A percentile compares a stretch with the other conserved stretches of the same genome.
Conservation (phyloP, 2,888 invertebrate species). For the Sinotaia quadrata region DNA sequence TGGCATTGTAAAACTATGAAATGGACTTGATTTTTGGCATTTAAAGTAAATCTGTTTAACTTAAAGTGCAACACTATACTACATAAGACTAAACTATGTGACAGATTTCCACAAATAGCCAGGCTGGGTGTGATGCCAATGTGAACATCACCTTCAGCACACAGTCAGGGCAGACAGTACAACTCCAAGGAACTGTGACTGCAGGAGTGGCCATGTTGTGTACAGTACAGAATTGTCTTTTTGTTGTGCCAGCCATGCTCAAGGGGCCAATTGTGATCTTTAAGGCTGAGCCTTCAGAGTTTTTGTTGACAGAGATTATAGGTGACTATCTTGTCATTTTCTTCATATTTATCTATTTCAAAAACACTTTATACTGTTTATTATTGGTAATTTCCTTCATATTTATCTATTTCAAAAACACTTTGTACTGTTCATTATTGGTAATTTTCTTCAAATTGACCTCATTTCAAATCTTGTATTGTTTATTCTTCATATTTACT, state of each 20-base stretch:
- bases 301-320: slow-evolving; percentile 48
- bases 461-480: neutral
- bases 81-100: too few relatives aligned
- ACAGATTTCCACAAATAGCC: slow-evolving; percentile 38
- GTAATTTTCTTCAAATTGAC: neutral
- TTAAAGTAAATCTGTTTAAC: too few relatives aligned
- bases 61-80: too few relatives aligned
- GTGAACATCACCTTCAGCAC: slow-evolving; percentile 45
- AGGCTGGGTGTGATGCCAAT: neutral
- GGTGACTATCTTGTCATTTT: slow-evolving; percentile 38
- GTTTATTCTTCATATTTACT: too few relatives aligned
- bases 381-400: neutral
- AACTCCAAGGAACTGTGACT: slow-evolving; percentile 49
- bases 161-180: slow-evolving; percentile 32
- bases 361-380: neutral
- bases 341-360: neutral
- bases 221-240: slow-evolving; percentile 45
- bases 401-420: neutral
- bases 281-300: slow-evolving; percentile 40
- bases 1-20: too few relatives aligned
- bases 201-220: slow-evolving; percentile 49
- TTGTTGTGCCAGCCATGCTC: slow-evolving; percentile 49
- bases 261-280: slow-evolving; percentile 47
- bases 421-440: neutral
- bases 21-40: too few relatives aligned